A percentile compares a stretch with the other conserved stretches of the same genome.
Conservation (phyloP, 2,797 vertebrate species). For the Numenius phaeopus region DNA sequence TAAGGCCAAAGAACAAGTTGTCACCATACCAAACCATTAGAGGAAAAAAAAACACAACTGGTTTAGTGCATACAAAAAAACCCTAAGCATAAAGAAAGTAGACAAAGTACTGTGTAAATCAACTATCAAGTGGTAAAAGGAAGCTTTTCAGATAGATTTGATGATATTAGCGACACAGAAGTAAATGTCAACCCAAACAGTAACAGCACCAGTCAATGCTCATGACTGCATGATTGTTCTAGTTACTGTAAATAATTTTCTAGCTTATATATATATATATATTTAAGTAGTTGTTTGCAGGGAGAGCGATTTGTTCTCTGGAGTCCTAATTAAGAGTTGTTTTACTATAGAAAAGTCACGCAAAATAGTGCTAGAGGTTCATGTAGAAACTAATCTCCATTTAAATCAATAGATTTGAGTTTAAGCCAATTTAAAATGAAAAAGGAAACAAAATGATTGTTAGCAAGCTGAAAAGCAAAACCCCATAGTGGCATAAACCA, state of each 20-base stretch:
- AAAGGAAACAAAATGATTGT: background rate
- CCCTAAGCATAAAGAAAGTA: background rate
- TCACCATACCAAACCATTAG: background rate
- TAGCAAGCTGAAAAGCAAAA: background rate
- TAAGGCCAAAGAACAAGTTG: background rate
- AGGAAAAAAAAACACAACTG: background rate
- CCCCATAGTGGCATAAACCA: background rate
- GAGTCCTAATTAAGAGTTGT: constrained; percentile 33
- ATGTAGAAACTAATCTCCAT: background rate
- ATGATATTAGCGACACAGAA: background rate
- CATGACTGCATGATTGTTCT: background rate
- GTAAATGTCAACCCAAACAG: background rate
- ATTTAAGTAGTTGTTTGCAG: background rate
- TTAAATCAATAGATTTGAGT: background rate
- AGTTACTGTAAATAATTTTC: background rate
- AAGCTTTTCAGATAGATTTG: background rate
- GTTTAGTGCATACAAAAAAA: background rate
- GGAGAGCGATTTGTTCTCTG: background rate
- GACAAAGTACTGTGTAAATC: background rate
- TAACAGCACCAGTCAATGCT: background rate
- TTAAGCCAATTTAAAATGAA: background rate
- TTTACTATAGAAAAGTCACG: background rate
- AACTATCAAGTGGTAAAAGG: background rate
- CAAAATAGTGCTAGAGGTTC: background rate
- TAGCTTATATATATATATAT: background rate